Evolutionary conservation across 2,797 vertebrate genomes (phyloP).

Genomic region (Gambelia wislizenii): DNA sequence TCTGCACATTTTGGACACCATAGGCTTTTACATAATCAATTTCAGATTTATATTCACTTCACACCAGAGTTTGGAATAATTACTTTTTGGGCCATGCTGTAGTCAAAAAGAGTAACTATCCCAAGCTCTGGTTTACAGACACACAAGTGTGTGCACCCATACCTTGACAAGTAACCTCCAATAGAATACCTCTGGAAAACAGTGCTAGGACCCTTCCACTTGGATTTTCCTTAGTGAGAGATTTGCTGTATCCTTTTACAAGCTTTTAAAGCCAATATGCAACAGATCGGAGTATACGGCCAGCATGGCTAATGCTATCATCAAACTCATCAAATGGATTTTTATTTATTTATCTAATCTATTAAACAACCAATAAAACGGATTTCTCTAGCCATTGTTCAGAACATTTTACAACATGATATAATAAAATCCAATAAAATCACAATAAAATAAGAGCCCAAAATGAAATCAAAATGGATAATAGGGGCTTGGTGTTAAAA

Average conservation of each 20-base stretch:
- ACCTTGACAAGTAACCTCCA: not conserved
- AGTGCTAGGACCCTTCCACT: too few species aligned
- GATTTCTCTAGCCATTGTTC: too few species aligned
- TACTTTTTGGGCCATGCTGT: not conserved
- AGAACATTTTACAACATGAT: too few species aligned
- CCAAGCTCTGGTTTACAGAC: too few species aligned
- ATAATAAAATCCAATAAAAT: too few species aligned
- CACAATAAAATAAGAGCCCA: too few species aligned
- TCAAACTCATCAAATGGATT: not conserved
- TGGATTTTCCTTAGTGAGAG: not conserved
- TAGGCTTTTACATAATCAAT: too few species aligned
- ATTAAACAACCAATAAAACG: not conserved
- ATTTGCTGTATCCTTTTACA: not conserved
- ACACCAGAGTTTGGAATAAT: too few species aligned
- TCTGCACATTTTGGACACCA: too few species aligned
- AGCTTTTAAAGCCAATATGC: not conserved
- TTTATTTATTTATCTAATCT: not conserved
- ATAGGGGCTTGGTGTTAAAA: too few species aligned
- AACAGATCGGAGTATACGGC: not conserved
- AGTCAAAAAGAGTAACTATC: not conserved
- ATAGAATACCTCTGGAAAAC: not conserved
- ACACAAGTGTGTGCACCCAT: not conserved
- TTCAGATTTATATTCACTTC: too few species aligned
- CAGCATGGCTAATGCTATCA: not conserved
- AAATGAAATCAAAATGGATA: too few species aligned